Evolutionary conservation across 2,113 vertebrate genomes (phyloP).

Genomic region (Ursus arctos): DNA sequence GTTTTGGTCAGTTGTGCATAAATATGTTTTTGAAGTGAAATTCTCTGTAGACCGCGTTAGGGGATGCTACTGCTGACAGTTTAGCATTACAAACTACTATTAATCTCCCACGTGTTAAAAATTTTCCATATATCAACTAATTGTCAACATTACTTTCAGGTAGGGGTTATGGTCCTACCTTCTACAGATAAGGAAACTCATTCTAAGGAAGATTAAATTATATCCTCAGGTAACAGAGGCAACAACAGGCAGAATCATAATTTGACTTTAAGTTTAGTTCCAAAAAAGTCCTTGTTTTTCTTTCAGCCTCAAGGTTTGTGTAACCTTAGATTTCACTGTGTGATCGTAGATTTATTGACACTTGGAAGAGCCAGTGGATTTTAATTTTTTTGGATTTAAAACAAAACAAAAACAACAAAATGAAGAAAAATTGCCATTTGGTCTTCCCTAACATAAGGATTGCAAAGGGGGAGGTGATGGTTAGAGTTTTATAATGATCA

Average conservation of each 20-base stretch:
- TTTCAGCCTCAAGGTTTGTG: not conserved
- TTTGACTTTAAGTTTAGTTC: not conserved
- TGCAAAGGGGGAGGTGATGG: not conserved
- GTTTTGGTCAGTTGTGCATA: not conserved
- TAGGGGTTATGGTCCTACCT: not conserved
- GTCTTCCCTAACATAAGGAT: not conserved
- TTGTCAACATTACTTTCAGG: not conserved
- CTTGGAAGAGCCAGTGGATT: not conserved
- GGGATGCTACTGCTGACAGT: not conserved
- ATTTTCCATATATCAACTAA: not conserved
- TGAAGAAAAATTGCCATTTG: not conserved
- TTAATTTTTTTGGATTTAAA: not conserved
- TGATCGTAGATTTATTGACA: not conserved
- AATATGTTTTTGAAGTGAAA: not conserved
- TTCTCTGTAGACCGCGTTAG: not conserved
- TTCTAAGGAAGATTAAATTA: not conserved
- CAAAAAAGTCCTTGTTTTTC: not conserved
- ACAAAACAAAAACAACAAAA: not conserved
- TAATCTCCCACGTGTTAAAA: not conserved
- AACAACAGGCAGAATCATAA: not conserved
- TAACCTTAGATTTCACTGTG: not conserved
- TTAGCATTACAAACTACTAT: not conserved
- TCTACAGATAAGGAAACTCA: not conserved
- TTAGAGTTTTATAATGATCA: not conserved
- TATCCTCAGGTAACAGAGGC: not conserved